A percentile compares a stretch with the other conserved stretches of the same genome.
phyloP scores from a whole-genome alignment of 2,888 invertebrate species.

The Andrena trimmerana region DNA sequence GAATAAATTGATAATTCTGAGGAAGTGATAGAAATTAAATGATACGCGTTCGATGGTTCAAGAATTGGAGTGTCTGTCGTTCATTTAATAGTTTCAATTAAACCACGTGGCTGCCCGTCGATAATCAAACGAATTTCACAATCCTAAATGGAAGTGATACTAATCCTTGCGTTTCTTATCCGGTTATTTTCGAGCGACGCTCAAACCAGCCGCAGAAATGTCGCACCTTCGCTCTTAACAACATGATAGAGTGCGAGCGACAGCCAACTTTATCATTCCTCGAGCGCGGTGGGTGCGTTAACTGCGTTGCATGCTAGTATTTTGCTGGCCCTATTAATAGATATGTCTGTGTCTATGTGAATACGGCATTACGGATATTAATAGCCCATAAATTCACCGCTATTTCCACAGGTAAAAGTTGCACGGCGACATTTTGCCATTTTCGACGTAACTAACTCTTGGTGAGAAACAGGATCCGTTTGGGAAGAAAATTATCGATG shows the following conservation, averaged over 20 bases:
- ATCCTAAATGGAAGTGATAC: conserved; percentile 14
- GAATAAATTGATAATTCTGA: too few relatives aligned
- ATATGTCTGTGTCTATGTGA: conserved; percentile 63
- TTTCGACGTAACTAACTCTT: conserved; percentile 10
- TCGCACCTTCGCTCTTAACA: conserved; percentile 67
- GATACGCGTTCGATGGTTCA: too few relatives aligned
- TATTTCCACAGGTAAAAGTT: conserved; percentile 64
- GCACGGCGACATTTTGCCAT: conserved; percentile 17
- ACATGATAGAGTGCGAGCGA: conserved; percentile 67
- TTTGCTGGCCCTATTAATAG: conserved; percentile 66
- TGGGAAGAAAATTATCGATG: neutral
- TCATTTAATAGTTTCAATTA: too few relatives aligned
- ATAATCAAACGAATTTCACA: neutral
- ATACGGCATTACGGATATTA: conserved; percentile 61
- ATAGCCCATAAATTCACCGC: conserved; percentile 62
- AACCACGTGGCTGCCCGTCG: neutral
- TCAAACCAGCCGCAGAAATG: conserved; percentile 59
- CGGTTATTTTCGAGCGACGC: conserved; percentile 55
- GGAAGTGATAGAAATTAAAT: too few relatives aligned
- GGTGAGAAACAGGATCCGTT: neutral
- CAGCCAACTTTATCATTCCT: conserved; percentile 65
- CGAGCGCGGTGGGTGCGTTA: conserved; percentile 62
- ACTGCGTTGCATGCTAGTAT: conserved; percentile 64
- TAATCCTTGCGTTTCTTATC: conserved; percentile 27
- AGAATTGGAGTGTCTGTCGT: too few relatives aligned